Base-by-base conservation (phyloP, 1,140 invertebrate genomes). In the Drosophila aff. region DNA sequence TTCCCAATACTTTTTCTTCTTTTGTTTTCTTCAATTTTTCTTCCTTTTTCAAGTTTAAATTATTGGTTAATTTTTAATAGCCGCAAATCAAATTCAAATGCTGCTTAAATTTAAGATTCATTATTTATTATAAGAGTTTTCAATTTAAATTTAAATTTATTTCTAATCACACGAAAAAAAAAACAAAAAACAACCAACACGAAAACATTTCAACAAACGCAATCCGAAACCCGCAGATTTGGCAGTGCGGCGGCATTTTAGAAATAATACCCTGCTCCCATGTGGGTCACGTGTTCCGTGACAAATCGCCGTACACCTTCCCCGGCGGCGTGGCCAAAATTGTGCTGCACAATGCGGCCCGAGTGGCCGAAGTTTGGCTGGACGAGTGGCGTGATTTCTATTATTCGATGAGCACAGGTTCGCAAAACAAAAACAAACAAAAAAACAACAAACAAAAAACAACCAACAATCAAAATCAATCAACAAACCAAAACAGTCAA, bases 301-400 rank as follows among this genome's bases (percentile, higher is more conserved):
- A 99, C 95, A 99, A 99, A 94, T 99, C 97, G 81, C 99, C 99
- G 33, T 99, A 99, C 94, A 98, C 98, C 76, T 99, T 99, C 95
- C 99, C 99, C 65, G 99, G 99, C 83, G 99, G 99, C 79, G 98
- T 99, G 82, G 97, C 98, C 91, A 98, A 93, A 82, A 97, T 99
- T 93, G 97, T 99, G 91, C 96, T 99, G 92, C 98, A 99, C 94
- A 99, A 99, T 95, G 97, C 98, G 83, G 98, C 97, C 52, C 95
- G 98, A 84, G 97, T 99, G 79, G 98, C 98, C 86, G 98, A 98
- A 95, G 98, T 99, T 91, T 99, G 98, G 98, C 97, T 99, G 97
- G 98, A 99, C 95, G 97, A 99, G 94, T 99, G 98, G 98, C 96
- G 97, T 94, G 96, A 98, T 94, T 99, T 99, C 96, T 99, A 99